phyloP scores from a whole-genome alignment of 2,888 invertebrate species.

The Ormia ochracea region DNA sequence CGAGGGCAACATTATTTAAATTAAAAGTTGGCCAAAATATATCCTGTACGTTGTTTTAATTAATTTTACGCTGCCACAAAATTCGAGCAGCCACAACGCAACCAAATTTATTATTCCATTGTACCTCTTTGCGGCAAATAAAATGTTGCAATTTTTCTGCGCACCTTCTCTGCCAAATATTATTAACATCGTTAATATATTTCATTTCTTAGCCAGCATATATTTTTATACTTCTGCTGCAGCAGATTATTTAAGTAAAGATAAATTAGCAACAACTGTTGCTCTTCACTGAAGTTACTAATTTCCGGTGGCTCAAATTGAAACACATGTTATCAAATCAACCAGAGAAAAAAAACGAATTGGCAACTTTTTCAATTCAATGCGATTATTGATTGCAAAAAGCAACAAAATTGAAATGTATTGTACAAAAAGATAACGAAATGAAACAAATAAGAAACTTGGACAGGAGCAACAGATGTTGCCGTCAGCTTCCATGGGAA shows the following conservation, averaged over 20 bases:
- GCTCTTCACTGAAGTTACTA: neutral
- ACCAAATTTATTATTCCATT: too few relatives aligned
- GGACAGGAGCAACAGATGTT: slow-evolving; percentile 15
- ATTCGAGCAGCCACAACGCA: too few relatives aligned
- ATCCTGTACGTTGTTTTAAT: too few relatives aligned
- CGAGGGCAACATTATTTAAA: too few relatives aligned
- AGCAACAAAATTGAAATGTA: neutral
- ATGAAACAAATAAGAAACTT: neutral
- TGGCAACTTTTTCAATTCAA: slow-evolving; percentile 3
- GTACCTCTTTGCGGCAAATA: too few relatives aligned
- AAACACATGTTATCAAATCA: slow-evolving; percentile 32
- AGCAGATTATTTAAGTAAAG: neutral
- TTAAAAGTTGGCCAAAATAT: too few relatives aligned
- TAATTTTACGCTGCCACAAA: too few relatives aligned
- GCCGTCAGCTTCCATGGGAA: neutral
- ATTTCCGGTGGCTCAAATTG: slow-evolving; percentile 39
- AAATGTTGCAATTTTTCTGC: too few relatives aligned
- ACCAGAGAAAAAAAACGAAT: neutral
- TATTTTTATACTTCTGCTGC: neutral
- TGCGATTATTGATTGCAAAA: slow-evolving; percentile 34
- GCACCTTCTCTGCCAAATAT: too few relatives aligned
- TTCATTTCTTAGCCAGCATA: neutral
- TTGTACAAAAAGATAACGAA: neutral
- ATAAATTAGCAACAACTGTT: slow-evolving; percentile 25
- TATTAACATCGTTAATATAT: neutral